Evolutionary conservation across 2,797 vertebrate genomes (phyloP), one percentile per base, ranked within the genome.

Genomic region (Acanthopagrus latus): DNA sequence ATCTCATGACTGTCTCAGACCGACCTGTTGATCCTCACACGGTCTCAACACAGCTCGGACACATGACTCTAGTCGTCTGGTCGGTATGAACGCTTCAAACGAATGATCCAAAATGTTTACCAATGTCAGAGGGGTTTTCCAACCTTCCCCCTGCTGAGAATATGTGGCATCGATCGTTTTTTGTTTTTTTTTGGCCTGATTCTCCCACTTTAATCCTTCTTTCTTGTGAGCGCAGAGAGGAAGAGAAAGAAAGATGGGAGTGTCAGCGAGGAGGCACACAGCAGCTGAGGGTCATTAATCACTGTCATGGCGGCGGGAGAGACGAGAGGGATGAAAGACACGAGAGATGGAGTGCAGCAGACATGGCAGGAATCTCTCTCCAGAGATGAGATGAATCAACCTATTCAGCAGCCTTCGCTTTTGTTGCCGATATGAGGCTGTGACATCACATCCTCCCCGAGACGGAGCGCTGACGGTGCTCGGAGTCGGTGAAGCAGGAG

Each of bases 231-330:
- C 52, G 81, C 82, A 83, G 74, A 78, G 57, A 83, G 62, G 73
- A 73, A 33, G 76, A 85, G 76, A 66, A 81, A 90, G 89, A 88
- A 90, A 82, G 82, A 91, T 83, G 84, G 85, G 78, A 87, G 87
- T 87, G 90, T 88, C 91, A 85, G 88, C 11, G 65, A 92, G 87
- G 80, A 90, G 91, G 89, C 91, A 84, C 87, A 85, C 71, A 59
- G 89, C 91, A 93, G 90, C 91, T 93, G 92, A 93, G 87, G 90
- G 90, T 89, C 89, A 90, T 93, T 89, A 91, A 91, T 92, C 91
- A 92, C 89, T 88, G 90, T 90, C 91, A 70, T 21, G 73, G 76
- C 64, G 47, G 80, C 66, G 77, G 75, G 84, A 81, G 84, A 76
- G 88, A 83, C 25, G 72, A 77, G 72, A 77, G 78, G 84, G 85